Conservation (phyloP, 1,140 invertebrate species). For the Teleogryllus occipitalis region DNA sequence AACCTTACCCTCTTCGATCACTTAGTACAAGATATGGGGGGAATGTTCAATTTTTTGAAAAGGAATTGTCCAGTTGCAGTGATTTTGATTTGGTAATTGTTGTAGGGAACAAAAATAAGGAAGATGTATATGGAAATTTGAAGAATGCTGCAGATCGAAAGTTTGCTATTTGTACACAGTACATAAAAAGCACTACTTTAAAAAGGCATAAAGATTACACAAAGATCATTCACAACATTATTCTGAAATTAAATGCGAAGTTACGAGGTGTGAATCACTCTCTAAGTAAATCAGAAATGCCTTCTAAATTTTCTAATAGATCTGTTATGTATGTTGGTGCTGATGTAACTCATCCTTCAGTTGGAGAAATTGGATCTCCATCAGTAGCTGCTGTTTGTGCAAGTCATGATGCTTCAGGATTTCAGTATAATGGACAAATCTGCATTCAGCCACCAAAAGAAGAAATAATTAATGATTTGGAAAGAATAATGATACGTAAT, state of each 20-base stretch:
- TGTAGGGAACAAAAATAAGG: no score
- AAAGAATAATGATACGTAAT: slow-evolving; percentile 55
- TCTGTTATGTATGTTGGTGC: slow-evolving; percentile 66
- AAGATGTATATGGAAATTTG: no score
- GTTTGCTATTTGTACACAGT: no score
- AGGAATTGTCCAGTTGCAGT: no score
- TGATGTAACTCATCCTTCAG: slow-evolving; percentile 80
- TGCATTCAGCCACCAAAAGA: slow-evolving; percentile 52
- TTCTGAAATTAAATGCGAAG: slow-evolving; percentile 73
- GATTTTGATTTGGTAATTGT: no score
- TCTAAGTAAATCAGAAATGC: slow-evolving; percentile 13
- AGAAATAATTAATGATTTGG: slow-evolving; percentile 69
- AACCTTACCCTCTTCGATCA: no score
- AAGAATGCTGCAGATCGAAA: no score
- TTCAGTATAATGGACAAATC: slow-evolving; percentile 59
- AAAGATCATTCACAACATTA: slow-evolving; percentile 50
- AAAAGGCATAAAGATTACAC: no score
- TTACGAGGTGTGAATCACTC: slow-evolving; percentile 73
- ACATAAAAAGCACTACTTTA: no score
- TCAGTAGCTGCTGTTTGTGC: slow-evolving; percentile 34
- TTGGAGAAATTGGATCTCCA: slow-evolving; percentile 41
- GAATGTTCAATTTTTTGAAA: no score
- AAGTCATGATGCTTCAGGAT: slow-evolving; percentile 54
- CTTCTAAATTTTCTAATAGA: slow-evolving; percentile 34
- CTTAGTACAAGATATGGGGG: no score